Base-by-base conservation (phyloP, 1,140 invertebrate genomes). In the Cydia strobilella region DNA sequence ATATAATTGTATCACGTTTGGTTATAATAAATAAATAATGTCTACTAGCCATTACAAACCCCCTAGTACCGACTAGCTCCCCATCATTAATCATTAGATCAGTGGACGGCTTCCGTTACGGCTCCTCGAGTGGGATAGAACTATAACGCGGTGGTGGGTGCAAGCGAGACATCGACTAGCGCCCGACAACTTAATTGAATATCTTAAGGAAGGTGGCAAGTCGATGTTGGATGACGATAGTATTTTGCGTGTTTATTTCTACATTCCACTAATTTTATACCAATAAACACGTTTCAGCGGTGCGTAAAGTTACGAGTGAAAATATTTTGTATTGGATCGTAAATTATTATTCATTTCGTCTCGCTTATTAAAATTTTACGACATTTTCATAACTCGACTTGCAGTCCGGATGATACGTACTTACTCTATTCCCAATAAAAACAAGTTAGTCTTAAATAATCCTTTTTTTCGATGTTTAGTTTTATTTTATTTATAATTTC, bases 151-250 rank as follows among this genome's bases (percentile, higher is more conserved):
- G 39, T 10, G 0, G 18, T 3, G 39, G 25, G 80, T 69, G 59
- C 6, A 78, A 88, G 51, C 65, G 81, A 82, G 86, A 88, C 54
- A 59, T 59, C 74, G 63, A 73, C 72, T 69, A 27, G 74, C 77
- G 82, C 86, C 86, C 85, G 82, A 91, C 88, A 89, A 89, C 89
- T 89, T 91, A 91, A 91, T 91, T 89, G 89, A 91, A 91, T 86
- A 65, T 54, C 12, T 45, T 73, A 82, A 89, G 83, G 78, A 82
- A 75, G 81, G 81, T 51, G 74, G 31, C 62, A 51, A 73, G 75
- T 84, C 85, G 84, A 88, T 86, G 78, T 51, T 13, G 2, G 15
- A 7, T 54, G n/a, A 23, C 54, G 54, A 23, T 59, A 23, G n/a
- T n/a, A 59, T 10, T 23, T 20, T 59, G 5, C 15, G 15, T 15